Evolutionary conservation across 2,797 vertebrate genomes (phyloP), one percentile per base, ranked within the genome.

Genomic region (Phaenicophaeus curvirostris): DNA sequence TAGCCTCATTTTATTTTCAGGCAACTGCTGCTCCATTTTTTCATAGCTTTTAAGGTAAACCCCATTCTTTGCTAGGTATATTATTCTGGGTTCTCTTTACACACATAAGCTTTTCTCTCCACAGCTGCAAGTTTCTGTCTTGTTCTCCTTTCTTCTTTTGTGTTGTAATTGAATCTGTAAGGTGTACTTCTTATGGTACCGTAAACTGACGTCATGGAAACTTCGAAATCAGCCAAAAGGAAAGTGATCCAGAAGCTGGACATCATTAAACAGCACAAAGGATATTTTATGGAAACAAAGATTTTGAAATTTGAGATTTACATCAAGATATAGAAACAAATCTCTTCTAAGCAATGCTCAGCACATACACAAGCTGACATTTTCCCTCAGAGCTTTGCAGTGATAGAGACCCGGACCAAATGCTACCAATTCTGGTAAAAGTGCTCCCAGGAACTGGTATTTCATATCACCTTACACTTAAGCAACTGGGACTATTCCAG

Each of bases 181-280:
- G 76, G 19, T 24, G 5, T 39, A 63, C 41, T 88, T 78, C 74
- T 94, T 35, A 62, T 4, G 24, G 53, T 35, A 66, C 65, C 0
- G 0, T 88, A 91, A 95, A 81, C 89, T 1, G 1, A 53, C 87
- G 71, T 86, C 91, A 91, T 95, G 94, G 94, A 94, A 95, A 95
- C 91, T 94, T 91, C 88, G 85, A 82, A 92, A 55, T 48, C 75
- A 69, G 76, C 23, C 24, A 2, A 39, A 84, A 89, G 55, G n/a
- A 86, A 89, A 78, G 58, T 0, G 0, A 65, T 69, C 69, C 58
- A 72, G 44, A 63, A 33, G 24, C 51, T 91, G 59, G 74, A n/a
- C 85, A 17, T 73, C 53, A 71, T 76, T 79, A 94, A 75, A 84
- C 8, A 72, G 30, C 1, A 0, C 12, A 9, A 75, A 72, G 28